These are phyloP conservation scores for Drosophila seguyi DNA, from an alignment of 1,140 invertebrate species.

Conservation along the genomic window DNA sequence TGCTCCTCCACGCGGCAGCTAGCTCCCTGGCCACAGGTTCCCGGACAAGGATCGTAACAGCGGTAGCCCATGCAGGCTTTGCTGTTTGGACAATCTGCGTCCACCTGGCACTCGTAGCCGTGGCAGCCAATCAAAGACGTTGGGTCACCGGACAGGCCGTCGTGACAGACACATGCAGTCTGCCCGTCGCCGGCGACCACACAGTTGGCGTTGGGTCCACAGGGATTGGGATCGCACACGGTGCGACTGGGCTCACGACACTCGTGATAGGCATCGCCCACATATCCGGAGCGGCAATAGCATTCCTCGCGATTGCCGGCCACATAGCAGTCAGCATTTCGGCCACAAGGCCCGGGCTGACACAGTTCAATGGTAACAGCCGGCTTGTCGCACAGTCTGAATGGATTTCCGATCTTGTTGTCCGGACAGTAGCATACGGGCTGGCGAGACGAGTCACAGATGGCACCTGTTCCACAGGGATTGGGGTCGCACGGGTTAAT, in stretches of 20 bases:
- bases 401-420: slow-evolving; percentile 91
- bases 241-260: slow-evolving; percentile 89
- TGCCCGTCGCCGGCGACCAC: slow-evolving; percentile 88
- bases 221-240: slow-evolving; percentile 91
- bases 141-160: slow-evolving; percentile 92
- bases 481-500: slow-evolving; percentile 93
- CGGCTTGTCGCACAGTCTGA: slow-evolving; percentile 88
- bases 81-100: slow-evolving; percentile 90
- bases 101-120: slow-evolving; percentile 91
- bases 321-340: slow-evolving; percentile 92
- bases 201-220: slow-evolving; percentile 91
- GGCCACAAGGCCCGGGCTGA: slow-evolving; percentile 91
- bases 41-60: slow-evolving; percentile 92
- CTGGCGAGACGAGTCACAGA: slow-evolving; percentile 91
- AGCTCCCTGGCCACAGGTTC: slow-evolving; percentile 91
- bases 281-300: slow-evolving; percentile 90
- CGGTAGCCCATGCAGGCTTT: slow-evolving; percentile 91
- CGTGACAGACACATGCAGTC: slow-evolving; percentile 90
- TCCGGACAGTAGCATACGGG: slow-evolving; percentile 93
- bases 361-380: slow-evolving; percentile 88
- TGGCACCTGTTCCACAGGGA: slow-evolving; percentile 91
- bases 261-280: slow-evolving; percentile 91
- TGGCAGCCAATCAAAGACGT: slow-evolving; percentile 89
- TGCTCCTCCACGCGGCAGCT: slow-evolving; percentile 90
- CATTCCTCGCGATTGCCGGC: slow-evolving; percentile 91